Base-by-base conservation (phyloP, 2,888 invertebrate genomes). In the Smittia aterrima region DNA sequence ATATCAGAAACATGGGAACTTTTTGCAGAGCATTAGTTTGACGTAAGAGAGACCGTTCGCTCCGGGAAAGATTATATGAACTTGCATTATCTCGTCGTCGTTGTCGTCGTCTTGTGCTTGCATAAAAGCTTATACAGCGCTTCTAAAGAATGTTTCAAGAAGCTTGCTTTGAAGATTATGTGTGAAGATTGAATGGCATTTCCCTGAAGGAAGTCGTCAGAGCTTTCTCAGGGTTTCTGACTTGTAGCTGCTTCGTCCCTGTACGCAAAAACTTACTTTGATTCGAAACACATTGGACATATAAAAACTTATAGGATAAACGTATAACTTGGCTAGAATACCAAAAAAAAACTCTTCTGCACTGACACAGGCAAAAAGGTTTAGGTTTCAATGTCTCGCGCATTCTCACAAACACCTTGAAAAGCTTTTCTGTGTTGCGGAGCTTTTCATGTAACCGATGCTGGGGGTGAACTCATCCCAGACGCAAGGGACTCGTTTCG, bases 401-500 rank as follows among this genome's bases (percentile, higher is more conserved):
- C 72, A 72, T 62, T 72, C 72, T 72, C 72, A 72, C 72, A 32
- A 72, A 58, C 58, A 58, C 58, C 7, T n/a, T 58, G 2, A 58
- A 7, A 58, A 58, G 22, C 16, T 47, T 47, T 38, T 47, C 16
- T 47, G 47, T 58, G 58, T 58, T 22, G 22, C 58, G 58, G 38
- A 58, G 58, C 58, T 58, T 58, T 47, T 58, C 58, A 58, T 58
- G 58, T 58, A 58, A 58, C 58, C 22, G 58, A 58, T 58, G 58
- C 58, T 18, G 58, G 58, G 58, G 20, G 47, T 11, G 47, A 6
- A 47, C 16, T 16, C 47, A 32, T 32, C 32, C 32, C 32, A 13
- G 47, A 47, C 11, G 11, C 2, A 47, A 11, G n/a, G 11, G 47
- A 16, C n/a, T n/a, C n/a, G 47, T n/a, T 47, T 47, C n/a, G 47